Evolutionary conservation across 2,888 invertebrate species (phyloP).

Genomic region (Antheraea yamamai): DNA sequence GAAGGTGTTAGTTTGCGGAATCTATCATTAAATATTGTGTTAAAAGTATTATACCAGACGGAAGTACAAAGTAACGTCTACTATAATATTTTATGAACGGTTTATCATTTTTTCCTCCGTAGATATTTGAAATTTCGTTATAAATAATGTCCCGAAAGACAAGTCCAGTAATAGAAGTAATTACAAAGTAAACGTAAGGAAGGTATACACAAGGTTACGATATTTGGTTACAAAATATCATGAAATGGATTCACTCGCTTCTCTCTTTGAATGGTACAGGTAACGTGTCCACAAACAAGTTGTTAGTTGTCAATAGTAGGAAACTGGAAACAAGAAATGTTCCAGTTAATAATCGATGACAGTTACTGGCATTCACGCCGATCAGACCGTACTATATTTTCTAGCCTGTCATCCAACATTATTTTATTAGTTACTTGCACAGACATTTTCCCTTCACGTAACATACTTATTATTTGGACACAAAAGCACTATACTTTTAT

Average conservation of each 20-base stretch:
- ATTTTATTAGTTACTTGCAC: slow-evolving; percentile 45
- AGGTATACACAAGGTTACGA: not conserved
- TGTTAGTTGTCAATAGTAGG: slow-evolving; percentile 53
- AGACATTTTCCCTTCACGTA: slow-evolving; percentile 30
- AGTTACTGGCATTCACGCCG: slow-evolving; percentile 37
- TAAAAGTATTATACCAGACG: no score
- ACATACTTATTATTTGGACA: slow-evolving; percentile 22
- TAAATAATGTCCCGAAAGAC: no score
- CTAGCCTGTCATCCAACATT: slow-evolving; percentile 42
- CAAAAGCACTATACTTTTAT: slow-evolving; percentile 24
- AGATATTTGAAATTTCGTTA: no score
- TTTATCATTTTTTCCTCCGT: no score
- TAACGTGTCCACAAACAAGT: slow-evolving; percentile 47
- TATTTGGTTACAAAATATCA: not conserved
- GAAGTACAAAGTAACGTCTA: no score
- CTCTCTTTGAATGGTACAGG: slow-evolving; percentile 15
- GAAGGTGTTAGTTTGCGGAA: no score
- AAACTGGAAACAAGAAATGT: slow-evolving; percentile 56
- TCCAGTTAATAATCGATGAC: slow-evolving; percentile 54
- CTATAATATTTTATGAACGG: no score
- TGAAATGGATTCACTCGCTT: not conserved
- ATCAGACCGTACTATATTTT: slow-evolving; percentile 35
- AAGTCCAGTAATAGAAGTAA: no score
- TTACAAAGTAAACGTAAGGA: not conserved
- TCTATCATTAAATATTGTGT: no score